Evolutionary conservation across 1,140 invertebrate species (phyloP).

Genomic region (Drosophila pseudoobscura): DNA sequence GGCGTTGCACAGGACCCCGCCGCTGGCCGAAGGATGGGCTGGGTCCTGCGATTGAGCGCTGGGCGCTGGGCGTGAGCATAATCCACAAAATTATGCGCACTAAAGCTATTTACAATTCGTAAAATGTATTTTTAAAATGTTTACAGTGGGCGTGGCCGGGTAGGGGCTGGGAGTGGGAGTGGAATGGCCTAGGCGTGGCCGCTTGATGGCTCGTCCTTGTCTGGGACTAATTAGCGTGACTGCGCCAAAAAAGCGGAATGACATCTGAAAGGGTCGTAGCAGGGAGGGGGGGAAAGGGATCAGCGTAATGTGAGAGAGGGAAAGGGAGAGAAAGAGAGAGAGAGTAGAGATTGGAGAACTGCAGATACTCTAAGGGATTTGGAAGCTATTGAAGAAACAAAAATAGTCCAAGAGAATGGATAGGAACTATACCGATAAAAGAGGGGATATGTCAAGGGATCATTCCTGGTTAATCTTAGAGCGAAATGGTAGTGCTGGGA

Average conservation of each 20-base stretch:
- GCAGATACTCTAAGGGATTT: no score
- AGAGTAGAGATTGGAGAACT: no score
- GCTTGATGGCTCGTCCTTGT: constrained; percentile 57
- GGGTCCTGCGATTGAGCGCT: constrained; percentile 1
- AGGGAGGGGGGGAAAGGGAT: constrained; percentile 6
- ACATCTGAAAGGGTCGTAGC: constrained; percentile 34
- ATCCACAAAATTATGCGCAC: constrained; percentile 79
- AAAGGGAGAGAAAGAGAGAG: neutral
- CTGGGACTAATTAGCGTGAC: constrained; percentile 73
- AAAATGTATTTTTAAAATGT: constrained; percentile 68
- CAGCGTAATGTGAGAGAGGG: neutral
- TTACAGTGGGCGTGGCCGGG: constrained; percentile 28
- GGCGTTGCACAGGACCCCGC: constrained; percentile 41
- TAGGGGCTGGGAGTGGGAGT: neutral
- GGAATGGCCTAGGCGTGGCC: constrained; percentile 38
- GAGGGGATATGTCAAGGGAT: no score
- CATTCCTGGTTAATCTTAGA: no score
- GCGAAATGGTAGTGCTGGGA: no score
- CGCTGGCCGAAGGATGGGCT: neutral
- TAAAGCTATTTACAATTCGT: constrained; percentile 79
- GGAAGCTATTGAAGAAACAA: no score
- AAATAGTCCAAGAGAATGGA: no score
- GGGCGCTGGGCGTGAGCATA: constrained; percentile 60
- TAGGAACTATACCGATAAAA: no score
- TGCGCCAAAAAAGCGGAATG: constrained; percentile 51